These are phyloP conservation scores for Mesopsocus fuscifrons DNA, from an alignment of 2,888 invertebrate genomes.

Conservation along the genomic window DNA sequence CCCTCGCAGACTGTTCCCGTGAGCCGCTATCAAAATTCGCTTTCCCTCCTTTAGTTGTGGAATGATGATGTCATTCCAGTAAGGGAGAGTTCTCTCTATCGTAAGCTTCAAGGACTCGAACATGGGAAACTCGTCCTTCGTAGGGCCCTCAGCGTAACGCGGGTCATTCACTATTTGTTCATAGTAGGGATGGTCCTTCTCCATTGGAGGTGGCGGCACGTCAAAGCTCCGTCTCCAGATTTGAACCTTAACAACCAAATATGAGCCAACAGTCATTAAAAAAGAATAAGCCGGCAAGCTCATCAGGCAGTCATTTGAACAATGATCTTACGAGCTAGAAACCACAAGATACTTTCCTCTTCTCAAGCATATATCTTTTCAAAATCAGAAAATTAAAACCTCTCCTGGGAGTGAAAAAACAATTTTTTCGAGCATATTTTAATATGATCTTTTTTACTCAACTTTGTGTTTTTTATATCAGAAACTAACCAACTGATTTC, in stretches of 20 bases:
- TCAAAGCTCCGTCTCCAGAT: slow-evolving; percentile 76
- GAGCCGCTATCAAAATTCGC: slow-evolving; percentile 61
- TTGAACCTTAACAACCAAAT: slow-evolving; percentile 35
- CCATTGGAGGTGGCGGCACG: slow-evolving; percentile 64
- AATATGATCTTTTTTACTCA: too few relatives aligned
- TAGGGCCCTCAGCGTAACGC: slow-evolving; percentile 51
- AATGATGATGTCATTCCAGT: slow-evolving; percentile 69
- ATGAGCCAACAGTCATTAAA: too few relatives aligned
- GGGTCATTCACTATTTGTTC: slow-evolving; percentile 54
- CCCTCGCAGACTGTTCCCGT: slow-evolving; percentile 70
- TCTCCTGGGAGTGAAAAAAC: too few relatives aligned
- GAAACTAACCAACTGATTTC: too few relatives aligned
- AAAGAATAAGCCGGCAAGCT: background rate
- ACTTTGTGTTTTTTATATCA: too few relatives aligned
- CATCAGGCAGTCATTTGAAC: too few relatives aligned
- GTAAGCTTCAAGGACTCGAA: slow-evolving; percentile 68
- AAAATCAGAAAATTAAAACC: too few relatives aligned
- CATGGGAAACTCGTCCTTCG: slow-evolving; percentile 52
- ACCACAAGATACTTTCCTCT: too few relatives aligned
- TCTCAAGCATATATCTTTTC: too few relatives aligned
- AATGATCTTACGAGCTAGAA: too few relatives aligned
- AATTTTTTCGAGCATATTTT: too few relatives aligned
- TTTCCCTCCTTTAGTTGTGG: slow-evolving; percentile 66
- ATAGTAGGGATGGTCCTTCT: slow-evolving; percentile 52
- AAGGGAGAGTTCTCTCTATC: slow-evolving; percentile 63